Base-by-base conservation (phyloP, 1,140 invertebrate genomes). In the Drosophila lowei region DNA sequence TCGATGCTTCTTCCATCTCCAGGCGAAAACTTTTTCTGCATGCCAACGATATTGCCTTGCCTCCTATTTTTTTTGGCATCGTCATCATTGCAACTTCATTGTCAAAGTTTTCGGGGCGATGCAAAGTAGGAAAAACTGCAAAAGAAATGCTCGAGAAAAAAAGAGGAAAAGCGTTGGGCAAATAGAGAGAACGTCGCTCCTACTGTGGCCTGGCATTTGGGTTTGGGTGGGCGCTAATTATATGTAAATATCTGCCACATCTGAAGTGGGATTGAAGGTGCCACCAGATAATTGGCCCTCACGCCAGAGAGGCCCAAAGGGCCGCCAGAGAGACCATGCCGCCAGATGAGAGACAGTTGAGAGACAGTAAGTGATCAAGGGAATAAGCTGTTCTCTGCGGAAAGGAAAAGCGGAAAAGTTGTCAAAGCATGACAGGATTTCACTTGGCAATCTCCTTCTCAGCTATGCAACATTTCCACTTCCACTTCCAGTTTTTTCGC, bases 61-160 rank as follows among this genome's bases (percentile, higher is more conserved):
- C 8, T 56, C 56, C 54, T 30, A 42, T 38, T 38, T 38, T 57
- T 63, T 53, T 63, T 76, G 30, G 67, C 63, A 43, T 66, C 81
- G 54, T 86, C 80, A 83, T 63, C 74, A 62, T 77, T 85, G 81
- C 81, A 86, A 74, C 83, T 88, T 60, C 73, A 86, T 85, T 85
- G 81, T 85, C 77, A 85, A 85, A 86, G 77, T 85, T 86, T 38
- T 38, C 1, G 11, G 34, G 72, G 54, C 54, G 28, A 54, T 41
- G 47, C n/a, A 30, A 50, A 60, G 34, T 42, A 30, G 53, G 47
- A 16, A 55, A 58, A 59, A 48, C 48, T 43, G 38, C 15, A 44
- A 50, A 42, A 25, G 28, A 73, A 79, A 62, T 52, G 41, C 63
- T 70, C 55, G 23, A 52, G 25, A 43, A 42, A 42, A 9, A 21